A percentile compares a stretch with the other conserved stretches of the same genome.
Evolutionary conservation across 2,797 vertebrate species (phyloP).

Genomic region (Anableps anableps): DNA sequence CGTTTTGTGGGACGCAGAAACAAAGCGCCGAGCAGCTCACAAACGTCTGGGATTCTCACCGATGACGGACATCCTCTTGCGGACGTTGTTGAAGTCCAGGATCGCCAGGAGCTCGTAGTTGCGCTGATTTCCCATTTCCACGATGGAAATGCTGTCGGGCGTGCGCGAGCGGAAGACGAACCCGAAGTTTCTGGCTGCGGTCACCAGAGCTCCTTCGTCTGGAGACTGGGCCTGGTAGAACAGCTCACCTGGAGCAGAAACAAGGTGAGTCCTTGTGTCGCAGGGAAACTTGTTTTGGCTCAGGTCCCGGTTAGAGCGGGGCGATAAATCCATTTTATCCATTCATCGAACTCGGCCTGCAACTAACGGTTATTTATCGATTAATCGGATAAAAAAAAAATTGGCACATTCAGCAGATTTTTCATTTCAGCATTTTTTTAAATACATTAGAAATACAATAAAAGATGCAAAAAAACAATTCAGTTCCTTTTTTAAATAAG

Average conservation of each 20-base stretch:
- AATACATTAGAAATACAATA: no score
- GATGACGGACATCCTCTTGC: constrained; percentile 98
- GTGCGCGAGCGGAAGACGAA: constrained; percentile 92
- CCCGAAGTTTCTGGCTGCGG: constrained; percentile 93
- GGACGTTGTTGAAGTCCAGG: constrained; percentile 94
- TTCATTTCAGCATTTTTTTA: no score
- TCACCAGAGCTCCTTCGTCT: constrained; percentile 94
- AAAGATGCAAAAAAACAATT: no score
- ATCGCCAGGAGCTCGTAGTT: constrained; percentile 90
- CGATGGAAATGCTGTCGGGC: constrained; percentile 87
- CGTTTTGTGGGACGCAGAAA: neutral
- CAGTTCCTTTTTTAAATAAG: no score
- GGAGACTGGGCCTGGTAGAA: constrained; percentile 96
- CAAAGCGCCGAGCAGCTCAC: neutral
- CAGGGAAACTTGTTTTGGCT: no score
- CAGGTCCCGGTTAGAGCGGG: no score
- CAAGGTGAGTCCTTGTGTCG: neutral
- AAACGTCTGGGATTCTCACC: constrained; percentile 71
- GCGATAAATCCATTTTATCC: no score
- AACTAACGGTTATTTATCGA: no score
- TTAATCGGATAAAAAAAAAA: no score
- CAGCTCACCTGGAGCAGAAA: constrained; percentile 81
- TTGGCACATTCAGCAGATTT: no score
- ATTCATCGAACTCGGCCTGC: no score
- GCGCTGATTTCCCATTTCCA: constrained; percentile 88